Percentiles rank a stretch among this genome's conserved stretches.
Evolutionary conservation across 2,113 vertebrate species (phyloP).

Genomic region (Gnathonemus echidnorhynchus): DNA sequence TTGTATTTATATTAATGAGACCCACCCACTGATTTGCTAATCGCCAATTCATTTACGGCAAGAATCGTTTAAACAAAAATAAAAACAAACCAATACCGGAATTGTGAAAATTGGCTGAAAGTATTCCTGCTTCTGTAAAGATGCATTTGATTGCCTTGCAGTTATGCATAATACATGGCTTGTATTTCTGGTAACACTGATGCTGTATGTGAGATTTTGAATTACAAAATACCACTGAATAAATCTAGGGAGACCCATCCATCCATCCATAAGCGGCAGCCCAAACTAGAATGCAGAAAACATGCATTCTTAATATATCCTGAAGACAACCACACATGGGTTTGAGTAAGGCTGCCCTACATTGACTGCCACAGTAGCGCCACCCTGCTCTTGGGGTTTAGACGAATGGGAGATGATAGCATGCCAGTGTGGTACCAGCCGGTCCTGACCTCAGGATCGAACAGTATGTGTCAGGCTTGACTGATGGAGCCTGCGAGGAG

Average conservation of each 20-base stretch:
- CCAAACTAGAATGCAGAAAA: neutral
- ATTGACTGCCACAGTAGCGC: neutral
- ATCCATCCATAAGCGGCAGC: neutral
- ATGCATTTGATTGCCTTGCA: neutral
- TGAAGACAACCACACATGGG: neutral
- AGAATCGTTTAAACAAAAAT: neutral
- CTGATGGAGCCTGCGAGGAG: neutral
- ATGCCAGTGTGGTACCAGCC: neutral
- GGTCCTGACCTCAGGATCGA: neutral
- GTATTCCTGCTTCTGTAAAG: neutral
- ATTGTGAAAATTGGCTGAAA: neutral
- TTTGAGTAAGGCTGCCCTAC: neutral
- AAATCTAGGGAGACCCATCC: neutral
- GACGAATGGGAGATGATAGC: neutral
- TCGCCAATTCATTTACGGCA: neutral
- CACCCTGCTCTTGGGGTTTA: neutral
- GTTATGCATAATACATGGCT: neutral
- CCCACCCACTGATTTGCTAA: constrained; percentile 2
- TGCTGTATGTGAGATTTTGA: neutral
- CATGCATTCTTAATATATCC: neutral
- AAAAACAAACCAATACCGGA: neutral
- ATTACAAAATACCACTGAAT: neutral
- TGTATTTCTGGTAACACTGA: neutral
- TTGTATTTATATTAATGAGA: constrained; percentile 10
- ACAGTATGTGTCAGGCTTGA: neutral